These are phyloP conservation scores for Philaethria dido DNA, from an alignment of 2,888 invertebrate genomes.

Conservation along the genomic window DNA sequence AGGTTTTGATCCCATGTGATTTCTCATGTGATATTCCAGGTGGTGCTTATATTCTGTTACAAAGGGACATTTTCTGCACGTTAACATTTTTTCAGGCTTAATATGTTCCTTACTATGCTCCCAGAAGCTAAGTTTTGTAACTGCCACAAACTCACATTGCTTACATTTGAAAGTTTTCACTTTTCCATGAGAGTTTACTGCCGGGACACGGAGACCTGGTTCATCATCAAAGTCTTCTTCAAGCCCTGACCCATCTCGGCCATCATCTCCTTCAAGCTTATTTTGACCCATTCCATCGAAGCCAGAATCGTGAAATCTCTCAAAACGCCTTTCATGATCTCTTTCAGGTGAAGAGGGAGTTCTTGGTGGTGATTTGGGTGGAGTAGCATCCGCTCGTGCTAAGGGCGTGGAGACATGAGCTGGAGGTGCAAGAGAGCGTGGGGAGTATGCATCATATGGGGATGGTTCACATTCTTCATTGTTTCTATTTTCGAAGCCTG, in stretches of 20 bases:
- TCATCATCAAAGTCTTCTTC: slow-evolving; percentile 83
- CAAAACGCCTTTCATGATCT: slow-evolving; percentile 66
- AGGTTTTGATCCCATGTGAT: slow-evolving; percentile 97
- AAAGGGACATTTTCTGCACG: slow-evolving; percentile 96
- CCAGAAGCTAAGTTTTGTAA: slow-evolving; percentile 97
- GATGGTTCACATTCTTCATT: slow-evolving; percentile 66
- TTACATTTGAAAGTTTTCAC: slow-evolving; percentile 96
- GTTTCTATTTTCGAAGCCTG: slow-evolving; percentile 75
- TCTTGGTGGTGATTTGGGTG: slow-evolving; percentile 74
- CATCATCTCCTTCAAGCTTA: slow-evolving; percentile 69
- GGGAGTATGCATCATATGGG: slow-evolving; percentile 68
- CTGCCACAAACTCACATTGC: slow-evolving; percentile 93
- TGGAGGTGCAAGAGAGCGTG: slow-evolving; percentile 62
- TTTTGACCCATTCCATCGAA: slow-evolving; percentile 68
- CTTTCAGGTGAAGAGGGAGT: slow-evolving; percentile 67
- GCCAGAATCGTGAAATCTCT: slow-evolving; percentile 79
- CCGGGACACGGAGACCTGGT: slow-evolving; percentile 84
- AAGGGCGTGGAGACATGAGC: slow-evolving; percentile 70
- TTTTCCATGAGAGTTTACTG: slow-evolving; percentile 91
- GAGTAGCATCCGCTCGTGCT: slow-evolving; percentile 69
- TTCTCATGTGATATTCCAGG: slow-evolving; percentile 97
- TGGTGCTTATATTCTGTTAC: slow-evolving; percentile 99
- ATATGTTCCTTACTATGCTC: slow-evolving; percentile 95
- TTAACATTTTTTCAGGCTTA: slow-evolving; percentile 94
- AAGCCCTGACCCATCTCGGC: slow-evolving; percentile 75